Evolutionary conservation across 2,888 invertebrate species (phyloP), one percentile per base, ranked within the genome.

Genomic region (Lasiommata megera): DNA sequence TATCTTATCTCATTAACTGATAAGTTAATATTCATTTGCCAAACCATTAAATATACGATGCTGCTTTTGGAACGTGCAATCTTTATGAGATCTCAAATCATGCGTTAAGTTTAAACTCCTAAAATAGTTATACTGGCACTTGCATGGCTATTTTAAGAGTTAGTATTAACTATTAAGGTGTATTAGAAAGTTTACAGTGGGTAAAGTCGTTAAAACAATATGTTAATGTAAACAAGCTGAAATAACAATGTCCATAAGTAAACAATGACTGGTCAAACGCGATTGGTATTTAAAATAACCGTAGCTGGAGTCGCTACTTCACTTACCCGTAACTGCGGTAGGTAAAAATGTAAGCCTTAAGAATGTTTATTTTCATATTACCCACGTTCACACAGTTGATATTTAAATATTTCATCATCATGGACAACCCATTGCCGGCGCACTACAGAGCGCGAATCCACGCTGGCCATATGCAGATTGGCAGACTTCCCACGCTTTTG

Each of bases 171-270:
- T 55, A 55, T 59, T 55, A 56, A 53, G 59, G 53, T 61, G 55
- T 62, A 57, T 56, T 14, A n/a, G 50, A 54, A 48, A 43, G 48
- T 37, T 17, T 18, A 48, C 28, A 53, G 37, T 18, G 16, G 47
- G 53, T 43, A 23, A 18, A 40, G 46, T 29, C 52, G 54, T 62
- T 62, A 60, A 61, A 64, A 65, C 62, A 65, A 64, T 60, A 64
- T 55, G 48, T 52, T 29, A 65, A 58, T 38, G 51, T 44, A 60
- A 58, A 65, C 62, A 58, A 48, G 51, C 37, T 57, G 58, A 77
- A 79, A 80, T 77, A 85, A 84, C 81, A 78, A 77, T 81, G 82
- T 84, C 80, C 75, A 73, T 80, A 84, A 77, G 80, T 82, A 86
- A 88, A 87, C 86, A 88, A 82, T 84, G 83, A 76, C 64, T 62